phyloP scores from a whole-genome alignment of 35 echinoderm and acorn worm genomes.

The Apostichopus parvimensis region DNA sequence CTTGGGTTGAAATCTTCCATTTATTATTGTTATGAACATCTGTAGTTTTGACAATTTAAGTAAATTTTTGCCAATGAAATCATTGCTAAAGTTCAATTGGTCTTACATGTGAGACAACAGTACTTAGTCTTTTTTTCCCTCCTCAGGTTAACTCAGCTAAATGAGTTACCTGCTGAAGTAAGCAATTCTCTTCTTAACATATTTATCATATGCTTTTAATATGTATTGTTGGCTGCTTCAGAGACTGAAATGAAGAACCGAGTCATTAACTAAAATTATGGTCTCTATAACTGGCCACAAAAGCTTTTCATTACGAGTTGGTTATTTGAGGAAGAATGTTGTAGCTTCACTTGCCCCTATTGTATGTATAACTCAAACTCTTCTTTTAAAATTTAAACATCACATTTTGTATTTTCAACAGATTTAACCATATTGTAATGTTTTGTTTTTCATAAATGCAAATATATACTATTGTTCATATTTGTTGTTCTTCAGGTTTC shows the following conservation, averaged over 20 bases:
- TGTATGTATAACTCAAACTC: background rate
- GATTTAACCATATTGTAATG: slow-evolving; percentile 6
- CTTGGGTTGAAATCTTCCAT: slow-evolving; percentile 15
- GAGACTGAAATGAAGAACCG: too few relatives aligned
- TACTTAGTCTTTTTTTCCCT: slow-evolving; percentile 35
- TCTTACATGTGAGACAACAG: slow-evolving; percentile 24
- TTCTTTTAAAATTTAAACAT: background rate
- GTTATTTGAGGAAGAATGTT: slow-evolving; percentile 8
- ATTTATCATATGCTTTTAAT: too few relatives aligned
- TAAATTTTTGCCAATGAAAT: background rate
- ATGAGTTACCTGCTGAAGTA: too few relatives aligned
- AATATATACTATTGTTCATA: background rate
- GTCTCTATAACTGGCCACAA: too few relatives aligned
- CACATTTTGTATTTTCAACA: slow-evolving; percentile 36
- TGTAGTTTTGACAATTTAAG: background rate
- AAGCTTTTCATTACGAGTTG: too few relatives aligned
- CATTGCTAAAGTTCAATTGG: background rate
- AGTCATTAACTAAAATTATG: too few relatives aligned
- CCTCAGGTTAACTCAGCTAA: background rate
- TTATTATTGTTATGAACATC: background rate
- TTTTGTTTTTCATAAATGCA: background rate
- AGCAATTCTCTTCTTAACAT: too few relatives aligned
- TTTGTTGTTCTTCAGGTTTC: slow-evolving; percentile 36
- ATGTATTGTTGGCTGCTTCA: too few relatives aligned
- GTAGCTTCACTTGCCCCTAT: background rate